Base-by-base conservation (phyloP, 2,113 vertebrate species). In the Elgaria multicarinata region DNA sequence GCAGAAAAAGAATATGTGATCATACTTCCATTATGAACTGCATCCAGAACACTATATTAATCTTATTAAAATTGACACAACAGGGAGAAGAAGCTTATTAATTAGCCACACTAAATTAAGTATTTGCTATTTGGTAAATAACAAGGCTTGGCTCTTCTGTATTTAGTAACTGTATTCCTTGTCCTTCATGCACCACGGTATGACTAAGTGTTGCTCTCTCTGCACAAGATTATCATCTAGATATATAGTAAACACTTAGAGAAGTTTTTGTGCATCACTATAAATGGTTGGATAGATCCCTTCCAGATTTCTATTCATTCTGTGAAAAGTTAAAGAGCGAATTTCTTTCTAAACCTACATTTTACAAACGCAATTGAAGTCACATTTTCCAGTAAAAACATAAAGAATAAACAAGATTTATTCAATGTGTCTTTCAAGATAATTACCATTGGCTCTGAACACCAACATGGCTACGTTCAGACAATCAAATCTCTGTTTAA, bases 21-120 rank as follows among this genome's bases (percentile, higher is more conserved):
- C 64, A 80, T 31, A 72, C 75, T 88, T 93, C 79, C 88, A 53
- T 90, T 6, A 85, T 0, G 10, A 39, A 76, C 28, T 88, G 78
- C 3, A n/a, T 42, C 64, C 18, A 83, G 18, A 90, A 66, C 46
- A 66, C 31, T 69, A 67, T 75, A 62, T 26, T 64, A 64, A 75
- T 67, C 18, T 69, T 33, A 24, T 46, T 82, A 58, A 82, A 88
- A 72, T 4, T 71, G 64, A 55, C 7, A 33, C 77, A 82, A 44
- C 16, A 91, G 6, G 10, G 1, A 4, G 79, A 33, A 75, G 86
- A 91, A 86, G 0, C n/a, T 66, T 42, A 24, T 76, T 85, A 24
- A 44, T 46, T 55, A 85, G 3, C 33, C 89, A 81, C 0, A 82
- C 0, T 2, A 2, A 85, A 42, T 4, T 72, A 74, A 74, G 16